Evolutionary conservation across 2,113 vertebrate genomes (phyloP), one percentile per base, ranked within the genome.

Genomic region (Neogobius melanostomus): DNA sequence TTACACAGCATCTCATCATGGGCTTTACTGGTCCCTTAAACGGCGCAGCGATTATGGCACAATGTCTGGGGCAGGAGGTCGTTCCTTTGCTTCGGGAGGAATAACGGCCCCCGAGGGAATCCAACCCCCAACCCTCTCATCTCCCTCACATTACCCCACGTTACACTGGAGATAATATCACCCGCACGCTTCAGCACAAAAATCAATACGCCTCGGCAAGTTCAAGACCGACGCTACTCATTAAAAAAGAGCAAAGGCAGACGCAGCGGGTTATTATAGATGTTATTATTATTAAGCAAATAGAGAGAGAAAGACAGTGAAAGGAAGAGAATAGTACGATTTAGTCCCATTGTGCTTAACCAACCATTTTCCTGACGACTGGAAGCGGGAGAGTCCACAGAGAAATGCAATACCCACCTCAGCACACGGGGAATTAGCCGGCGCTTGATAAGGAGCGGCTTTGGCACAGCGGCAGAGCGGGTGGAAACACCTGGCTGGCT

Each of bases 201-300:
- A 90, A 90, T 87, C 89, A 86, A 90, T 92, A 85, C 45, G 53
- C 65, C 76, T 77, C 36, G 78, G 72, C 76, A 63, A 79, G 85
- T 87, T 89, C 81, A 90, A 82, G 87, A 82, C 67, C 82, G 80
- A 62, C 80, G 76, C 80, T 57, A 7, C 77, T 90, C 87, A 88
- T 92, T 91, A 91, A 80, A 86, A 28, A 84, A 79, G 74, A 85
- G 74, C 74, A 80, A 61, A 64, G 68, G 75, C 64, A 57, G 71
- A 79, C 72, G 75, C 21, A 43, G 66, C 54, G 72, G 49, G 75
- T 78, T 82, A 76, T 52, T 65, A 72, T 73, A 73, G 86, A 78
- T 84, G 77, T 86, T 85, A 82, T 81, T 68, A 75, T 84, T 85
- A 82, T 91, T 89, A 83, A 82, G 72, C 81, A 88, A 85, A 91